Evolutionary conservation across 2,797 vertebrate genomes (phyloP), one percentile per base, ranked within the genome.

Genomic region (Myioborus melanocephalus): DNA sequence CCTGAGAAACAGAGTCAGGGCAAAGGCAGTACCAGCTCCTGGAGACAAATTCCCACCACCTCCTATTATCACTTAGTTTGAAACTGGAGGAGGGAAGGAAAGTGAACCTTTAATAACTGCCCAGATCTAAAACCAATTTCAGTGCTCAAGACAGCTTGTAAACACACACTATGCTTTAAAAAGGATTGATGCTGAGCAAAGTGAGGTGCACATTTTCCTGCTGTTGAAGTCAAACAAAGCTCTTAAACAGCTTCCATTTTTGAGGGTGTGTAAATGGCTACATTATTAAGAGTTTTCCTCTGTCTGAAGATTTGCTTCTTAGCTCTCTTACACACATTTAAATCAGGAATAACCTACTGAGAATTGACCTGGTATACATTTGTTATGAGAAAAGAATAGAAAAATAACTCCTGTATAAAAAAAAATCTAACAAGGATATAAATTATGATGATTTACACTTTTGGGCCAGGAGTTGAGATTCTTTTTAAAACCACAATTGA

Each of bases 401-500:
- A 73, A 87, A 71, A 44, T 8, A 52, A 35, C 6, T 35, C 37
- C 37, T 35, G 7, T 59, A 47, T 63, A 69, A 81, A 89, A 24
- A 89, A 64, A 78, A 39, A 5, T 65, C n/a, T 53, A 63, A 55
- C 56, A 88, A 77, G 73, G 39, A 50, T 73, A 89, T 90, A 89
- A 93, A 91, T 90, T 81, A 93, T 14, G 35, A 82, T 88, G 87
- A 94, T 83, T 94, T 93, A 93, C 80, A 64, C 49, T 90, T 92
- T 93, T 50, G 65, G 92, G 72, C 39, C 72, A 86, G 66, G 47
- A 96, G 79, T 65, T 88, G 91, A 92, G 65, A 89, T 81, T 88
- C 77, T 66, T 94, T 94, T 94, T 87, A 95, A 95, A 96, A 73
- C 89, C 73, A 60, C 88, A 93, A 14, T 47, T 95, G 91, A 94